These are phyloP conservation scores for Mechanitis mazaeus DNA, from an alignment of 2,888 invertebrate species.

Conservation along the genomic window DNA sequence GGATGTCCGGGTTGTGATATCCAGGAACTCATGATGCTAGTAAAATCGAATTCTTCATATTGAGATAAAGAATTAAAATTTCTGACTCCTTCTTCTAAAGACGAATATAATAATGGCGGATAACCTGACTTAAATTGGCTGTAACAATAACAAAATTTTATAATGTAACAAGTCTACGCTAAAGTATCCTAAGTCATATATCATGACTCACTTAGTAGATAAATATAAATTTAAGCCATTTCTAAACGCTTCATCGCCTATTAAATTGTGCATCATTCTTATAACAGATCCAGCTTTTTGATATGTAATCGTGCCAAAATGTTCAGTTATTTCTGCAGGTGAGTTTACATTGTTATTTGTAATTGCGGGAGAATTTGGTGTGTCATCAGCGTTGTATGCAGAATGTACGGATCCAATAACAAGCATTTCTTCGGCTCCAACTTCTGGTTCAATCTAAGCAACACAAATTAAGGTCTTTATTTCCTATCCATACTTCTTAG, in stretches of 20 bases:
- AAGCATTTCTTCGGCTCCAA: conserved; percentile 80
- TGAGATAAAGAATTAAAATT: conserved; percentile 40
- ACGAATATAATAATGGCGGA: conserved; percentile 68
- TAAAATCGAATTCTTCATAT: conserved; percentile 44
- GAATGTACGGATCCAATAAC: conserved; percentile 79
- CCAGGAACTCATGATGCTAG: conserved; percentile 60
- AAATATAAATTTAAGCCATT: conserved; percentile 56
- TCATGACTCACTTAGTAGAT: conserved; percentile 62
- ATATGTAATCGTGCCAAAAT: conserved; percentile 82
- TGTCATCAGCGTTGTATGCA: conserved; percentile 78
- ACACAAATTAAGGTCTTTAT: not conserved
- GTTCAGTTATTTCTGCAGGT: conserved; percentile 77
- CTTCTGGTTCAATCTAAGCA: conserved; percentile 76
- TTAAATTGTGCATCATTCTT: conserved; percentile 67
- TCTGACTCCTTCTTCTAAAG: conserved; percentile 56
- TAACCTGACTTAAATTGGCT: conserved; percentile 63
- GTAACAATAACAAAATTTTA: conserved; percentile 10
- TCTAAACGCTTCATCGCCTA: conserved; percentile 54
- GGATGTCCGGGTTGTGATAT: conserved; percentile 62
- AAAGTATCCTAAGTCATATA: no score
- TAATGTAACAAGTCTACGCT: not conserved
- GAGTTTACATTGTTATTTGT: conserved; percentile 74
- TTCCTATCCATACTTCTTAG: no score
- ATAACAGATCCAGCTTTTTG: conserved; percentile 78
- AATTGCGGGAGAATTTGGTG: conserved; percentile 71